These are phyloP conservation scores for Microdon myrmicae DNA, from an alignment of 2,888 invertebrate genomes.

Conservation along the genomic window DNA sequence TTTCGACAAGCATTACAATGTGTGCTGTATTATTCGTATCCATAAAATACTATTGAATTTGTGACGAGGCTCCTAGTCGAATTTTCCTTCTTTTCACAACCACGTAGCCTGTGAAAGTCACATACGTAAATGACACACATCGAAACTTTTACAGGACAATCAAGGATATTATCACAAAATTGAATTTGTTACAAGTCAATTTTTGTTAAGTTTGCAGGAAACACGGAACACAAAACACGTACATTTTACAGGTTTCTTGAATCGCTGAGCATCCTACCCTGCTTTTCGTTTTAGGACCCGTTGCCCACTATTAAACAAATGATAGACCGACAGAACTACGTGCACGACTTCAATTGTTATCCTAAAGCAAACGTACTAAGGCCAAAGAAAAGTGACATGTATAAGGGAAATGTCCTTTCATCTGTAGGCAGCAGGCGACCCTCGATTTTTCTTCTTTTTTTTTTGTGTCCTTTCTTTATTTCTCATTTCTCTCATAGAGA, in stretches of 20 bases:
- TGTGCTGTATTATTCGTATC: slow-evolving; percentile 5
- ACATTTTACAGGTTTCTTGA: slow-evolving; percentile 9
- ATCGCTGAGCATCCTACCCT: slow-evolving; percentile 7
- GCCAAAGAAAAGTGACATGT: no score
- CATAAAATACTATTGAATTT: slow-evolving; percentile 27
- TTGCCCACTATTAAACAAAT: slow-evolving; percentile 20
- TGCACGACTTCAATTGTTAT: slow-evolving; percentile 35
- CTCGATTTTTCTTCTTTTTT: no score
- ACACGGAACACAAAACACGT: slow-evolving; percentile 3
- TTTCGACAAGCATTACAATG: neutral
- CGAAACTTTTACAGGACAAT: slow-evolving; percentile 34
- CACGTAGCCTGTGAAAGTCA: neutral
- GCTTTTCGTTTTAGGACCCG: no score
- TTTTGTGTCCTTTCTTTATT: no score
- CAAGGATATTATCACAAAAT: slow-evolving; percentile 32
- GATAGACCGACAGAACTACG: slow-evolving; percentile 16
- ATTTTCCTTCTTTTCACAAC: neutral
- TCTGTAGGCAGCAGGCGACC: no score
- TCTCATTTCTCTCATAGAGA: neutral
- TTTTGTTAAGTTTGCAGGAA: slow-evolving; percentile 27
- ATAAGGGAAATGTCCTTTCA: no score
- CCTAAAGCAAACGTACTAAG: slow-evolving; percentile 38
- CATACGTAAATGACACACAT: neutral
- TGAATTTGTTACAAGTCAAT: slow-evolving; percentile 49
- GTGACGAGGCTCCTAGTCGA: neutral